phyloP scores from a whole-genome alignment of 2,888 invertebrate genomes.

The Synergus laeviventris region DNA sequence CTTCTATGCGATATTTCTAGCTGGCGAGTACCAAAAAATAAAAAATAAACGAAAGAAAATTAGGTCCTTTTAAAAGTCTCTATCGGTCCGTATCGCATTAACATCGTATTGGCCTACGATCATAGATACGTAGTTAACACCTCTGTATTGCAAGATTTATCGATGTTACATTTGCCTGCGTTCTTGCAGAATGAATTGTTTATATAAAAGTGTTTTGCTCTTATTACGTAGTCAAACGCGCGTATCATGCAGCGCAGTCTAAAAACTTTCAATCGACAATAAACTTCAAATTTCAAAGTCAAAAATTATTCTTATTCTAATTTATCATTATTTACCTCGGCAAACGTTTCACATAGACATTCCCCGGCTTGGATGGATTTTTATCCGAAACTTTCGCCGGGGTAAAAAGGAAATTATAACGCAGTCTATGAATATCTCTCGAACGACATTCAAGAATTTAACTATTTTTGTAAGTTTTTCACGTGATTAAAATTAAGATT shows the following conservation, averaged over 20 bases:
- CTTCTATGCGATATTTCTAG: conserved; percentile 49
- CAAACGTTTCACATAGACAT: too few species aligned
- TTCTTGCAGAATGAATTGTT: conserved; percentile 50
- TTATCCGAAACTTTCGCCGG: too few species aligned
- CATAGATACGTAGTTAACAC: conserved; percentile 53
- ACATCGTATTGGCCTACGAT: conserved; percentile 55
- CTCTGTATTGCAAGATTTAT: conserved; percentile 55
- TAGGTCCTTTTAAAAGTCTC: conserved; percentile 52
- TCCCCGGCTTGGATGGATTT: too few species aligned
- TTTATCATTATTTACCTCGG: neutral
- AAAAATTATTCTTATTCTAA: neutral
- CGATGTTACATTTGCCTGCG: conserved; percentile 55
- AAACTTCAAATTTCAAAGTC: neutral
- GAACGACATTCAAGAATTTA: neutral
- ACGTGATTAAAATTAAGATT: too few species aligned
- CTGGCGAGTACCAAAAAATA: conserved; percentile 46
- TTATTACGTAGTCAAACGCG: conserved; percentile 51
- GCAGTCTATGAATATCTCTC: neutral
- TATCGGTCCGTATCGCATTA: conserved; percentile 52
- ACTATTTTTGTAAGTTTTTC: neutral
- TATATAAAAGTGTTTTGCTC: conserved; percentile 52
- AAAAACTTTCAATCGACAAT: conserved; percentile 47
- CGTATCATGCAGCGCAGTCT: conserved; percentile 53
- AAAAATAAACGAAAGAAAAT: conserved; percentile 45
- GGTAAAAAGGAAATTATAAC: too few species aligned